phyloP scores from a whole-genome alignment of 2,888 invertebrate genomes.

The Drosophila pseudotalamancana region DNA sequence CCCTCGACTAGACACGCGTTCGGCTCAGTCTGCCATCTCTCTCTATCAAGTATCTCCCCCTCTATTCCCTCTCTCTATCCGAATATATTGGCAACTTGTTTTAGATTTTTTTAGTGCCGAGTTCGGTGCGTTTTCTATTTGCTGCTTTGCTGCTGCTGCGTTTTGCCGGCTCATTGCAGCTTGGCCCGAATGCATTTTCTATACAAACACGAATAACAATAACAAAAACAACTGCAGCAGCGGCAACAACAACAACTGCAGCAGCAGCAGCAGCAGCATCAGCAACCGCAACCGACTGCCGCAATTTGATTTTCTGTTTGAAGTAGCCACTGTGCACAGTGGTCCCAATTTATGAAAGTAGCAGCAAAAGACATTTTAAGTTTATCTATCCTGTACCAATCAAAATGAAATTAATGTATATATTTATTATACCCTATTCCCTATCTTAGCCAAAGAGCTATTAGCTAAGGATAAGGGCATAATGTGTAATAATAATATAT shows the following conservation, averaged over 20 bases:
- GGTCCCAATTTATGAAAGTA: slow-evolving; percentile 6
- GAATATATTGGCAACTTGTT: slow-evolving; percentile 52
- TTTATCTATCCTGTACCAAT: no score
- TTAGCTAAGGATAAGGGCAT: no score
- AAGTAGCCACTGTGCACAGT: slow-evolving; percentile 40
- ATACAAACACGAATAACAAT: slow-evolving; percentile 54
- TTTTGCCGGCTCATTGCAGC: slow-evolving; percentile 78
- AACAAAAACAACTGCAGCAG: slow-evolving; percentile 9
- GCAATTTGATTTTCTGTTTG: slow-evolving; percentile 49
- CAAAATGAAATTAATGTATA: background rate
- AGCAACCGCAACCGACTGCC: slow-evolving; percentile 41
- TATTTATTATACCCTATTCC: no score
- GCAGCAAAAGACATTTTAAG: no score
- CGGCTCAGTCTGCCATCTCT: background rate
- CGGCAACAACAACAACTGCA: slow-evolving; percentile 3
- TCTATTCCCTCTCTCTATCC: background rate
- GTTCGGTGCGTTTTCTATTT: slow-evolving; percentile 49
- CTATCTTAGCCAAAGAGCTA: no score
- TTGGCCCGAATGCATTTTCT: slow-evolving; percentile 76
- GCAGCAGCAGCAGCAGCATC: slow-evolving; percentile 12
- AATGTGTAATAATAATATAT: background rate
- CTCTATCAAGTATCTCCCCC: background rate
- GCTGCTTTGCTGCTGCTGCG: slow-evolving; percentile 69
- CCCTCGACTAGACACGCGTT: slow-evolving; percentile 1
- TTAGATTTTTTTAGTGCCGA: slow-evolving; percentile 28